Percentiles rank a stretch among this genome's conserved stretches.
Conservation (phyloP, 2,888 invertebrate genomes). For the Pachliopta kotzebuea region DNA sequence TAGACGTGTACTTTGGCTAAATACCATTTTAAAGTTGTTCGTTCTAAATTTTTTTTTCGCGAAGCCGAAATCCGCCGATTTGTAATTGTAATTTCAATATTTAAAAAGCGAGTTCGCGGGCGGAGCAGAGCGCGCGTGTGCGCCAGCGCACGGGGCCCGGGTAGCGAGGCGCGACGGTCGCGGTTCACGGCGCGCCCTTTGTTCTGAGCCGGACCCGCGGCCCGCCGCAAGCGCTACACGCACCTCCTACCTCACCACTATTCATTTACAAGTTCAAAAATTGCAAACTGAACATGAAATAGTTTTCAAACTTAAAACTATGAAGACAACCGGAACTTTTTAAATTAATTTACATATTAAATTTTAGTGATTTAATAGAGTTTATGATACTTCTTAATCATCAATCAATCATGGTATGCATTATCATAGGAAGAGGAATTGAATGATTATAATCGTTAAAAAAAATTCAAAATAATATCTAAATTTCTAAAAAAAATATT, state of each 20-base stretch:
- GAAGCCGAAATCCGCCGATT: background rate
- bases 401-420: too few relatives aligned
- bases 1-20: too few relatives aligned
- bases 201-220: conserved; percentile 67
- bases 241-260: conserved; percentile 20
- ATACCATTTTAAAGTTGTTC: too few relatives aligned
- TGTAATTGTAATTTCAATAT: background rate
- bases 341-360: too few relatives aligned
- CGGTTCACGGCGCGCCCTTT: conserved; percentile 80
- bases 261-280: conserved; percentile 13
- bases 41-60: background rate
- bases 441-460: too few relatives aligned
- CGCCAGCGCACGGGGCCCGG: conserved; percentile 43
- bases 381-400: too few relatives aligned
- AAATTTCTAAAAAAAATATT: too few relatives aligned
- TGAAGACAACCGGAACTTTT: background rate
- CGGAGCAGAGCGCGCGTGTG: conserved; percentile 30
- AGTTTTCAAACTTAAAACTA: background rate
- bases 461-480: too few relatives aligned
- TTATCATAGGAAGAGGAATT: too few relatives aligned
- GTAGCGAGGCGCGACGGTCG: conserved; percentile 70
- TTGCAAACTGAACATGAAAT: conserved; percentile 13
- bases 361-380: too few relatives aligned
- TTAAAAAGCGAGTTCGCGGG: conserved; percentile 1
- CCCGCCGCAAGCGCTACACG: conserved; percentile 26